Evolutionary conservation across 2,888 invertebrate species (phyloP).

Genomic region (Phaonia tiefii): DNA sequence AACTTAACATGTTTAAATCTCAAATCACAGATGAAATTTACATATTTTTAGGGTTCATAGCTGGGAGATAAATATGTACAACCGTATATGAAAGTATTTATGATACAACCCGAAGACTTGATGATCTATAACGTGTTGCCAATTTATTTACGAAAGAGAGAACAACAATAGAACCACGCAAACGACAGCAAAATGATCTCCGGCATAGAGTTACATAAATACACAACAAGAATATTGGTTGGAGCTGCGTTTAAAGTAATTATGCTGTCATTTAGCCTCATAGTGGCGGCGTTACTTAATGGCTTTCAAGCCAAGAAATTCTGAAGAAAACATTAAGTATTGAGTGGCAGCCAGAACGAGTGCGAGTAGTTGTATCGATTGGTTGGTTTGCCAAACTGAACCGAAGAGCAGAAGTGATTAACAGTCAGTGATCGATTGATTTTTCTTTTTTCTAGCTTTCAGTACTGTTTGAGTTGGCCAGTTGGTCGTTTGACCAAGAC

Average conservation of each 20-base stretch:
- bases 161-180: too few species aligned
- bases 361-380: not conserved
- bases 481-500: constrained; percentile 34
- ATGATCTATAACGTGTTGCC: too few species aligned
- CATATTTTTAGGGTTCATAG: too few species aligned
- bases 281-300: constrained; percentile 55
- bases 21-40: too few species aligned
- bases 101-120: too few species aligned
- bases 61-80: too few species aligned
- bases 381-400: not conserved
- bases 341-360: constrained; percentile 51
- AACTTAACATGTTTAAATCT: too few species aligned
- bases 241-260: constrained; percentile 47
- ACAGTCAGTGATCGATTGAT: constrained; percentile 63
- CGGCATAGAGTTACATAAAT: constrained; percentile 5
- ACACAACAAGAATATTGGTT: not conserved
- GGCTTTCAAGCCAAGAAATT: constrained; percentile 32
- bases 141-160: too few species aligned
- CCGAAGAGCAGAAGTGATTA: constrained; percentile 31
- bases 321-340: constrained; percentile 19
- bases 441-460: constrained; percentile 42
- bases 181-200: too few species aligned
- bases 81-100: too few species aligned
- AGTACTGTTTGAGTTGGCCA: constrained; percentile 1
- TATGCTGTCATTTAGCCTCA: constrained; percentile 64